Evolutionary conservation across 2,888 invertebrate species (phyloP).

Genomic region (Lochmaea capreae): DNA sequence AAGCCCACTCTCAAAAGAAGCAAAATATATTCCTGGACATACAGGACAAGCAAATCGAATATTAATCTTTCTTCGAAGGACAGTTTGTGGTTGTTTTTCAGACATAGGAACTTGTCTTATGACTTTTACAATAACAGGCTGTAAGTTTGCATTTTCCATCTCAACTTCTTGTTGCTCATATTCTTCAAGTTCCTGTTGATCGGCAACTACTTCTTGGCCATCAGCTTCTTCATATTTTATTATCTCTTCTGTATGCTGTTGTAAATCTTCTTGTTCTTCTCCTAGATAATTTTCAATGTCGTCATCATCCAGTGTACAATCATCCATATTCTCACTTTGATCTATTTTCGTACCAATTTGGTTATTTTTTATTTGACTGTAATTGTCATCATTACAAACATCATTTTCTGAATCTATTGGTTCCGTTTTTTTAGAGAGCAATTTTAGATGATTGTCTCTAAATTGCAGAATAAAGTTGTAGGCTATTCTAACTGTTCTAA

Average conservation of each 20-base stretch:
- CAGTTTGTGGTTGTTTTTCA: conserved; percentile 9
- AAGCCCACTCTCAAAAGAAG: conserved; percentile 33
- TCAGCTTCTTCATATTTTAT: conserved; percentile 9
- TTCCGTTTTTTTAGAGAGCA: conserved; percentile 26
- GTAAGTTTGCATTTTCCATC: conserved; percentile 18
- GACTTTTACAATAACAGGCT: conserved; percentile 21
- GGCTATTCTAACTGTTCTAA: conserved; percentile 43
- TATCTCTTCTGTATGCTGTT: conserved; percentile 2
- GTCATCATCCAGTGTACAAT: neutral
- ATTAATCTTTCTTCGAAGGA: conserved; percentile 33
- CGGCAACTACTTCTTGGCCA: conserved; percentile 1
- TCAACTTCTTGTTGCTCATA: conserved; percentile 28
- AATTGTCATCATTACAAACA: neutral
- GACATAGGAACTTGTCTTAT: conserved; percentile 3
- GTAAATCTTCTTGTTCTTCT: conserved; percentile 7
- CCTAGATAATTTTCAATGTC: conserved; percentile 2
- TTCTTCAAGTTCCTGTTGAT: conserved; percentile 19
- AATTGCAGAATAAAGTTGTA: conserved; percentile 46
- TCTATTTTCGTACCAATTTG: neutral
- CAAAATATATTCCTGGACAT: conserved; percentile 36
- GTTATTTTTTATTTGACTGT: neutral
- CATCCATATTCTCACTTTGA: neutral
- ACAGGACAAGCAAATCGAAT: conserved; percentile 39
- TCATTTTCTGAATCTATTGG: conserved; percentile 1
- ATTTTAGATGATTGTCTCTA: conserved; percentile 41